Conservation (phyloP, 2,113 vertebrate genomes). For the Rostratula benghalensis region DNA sequence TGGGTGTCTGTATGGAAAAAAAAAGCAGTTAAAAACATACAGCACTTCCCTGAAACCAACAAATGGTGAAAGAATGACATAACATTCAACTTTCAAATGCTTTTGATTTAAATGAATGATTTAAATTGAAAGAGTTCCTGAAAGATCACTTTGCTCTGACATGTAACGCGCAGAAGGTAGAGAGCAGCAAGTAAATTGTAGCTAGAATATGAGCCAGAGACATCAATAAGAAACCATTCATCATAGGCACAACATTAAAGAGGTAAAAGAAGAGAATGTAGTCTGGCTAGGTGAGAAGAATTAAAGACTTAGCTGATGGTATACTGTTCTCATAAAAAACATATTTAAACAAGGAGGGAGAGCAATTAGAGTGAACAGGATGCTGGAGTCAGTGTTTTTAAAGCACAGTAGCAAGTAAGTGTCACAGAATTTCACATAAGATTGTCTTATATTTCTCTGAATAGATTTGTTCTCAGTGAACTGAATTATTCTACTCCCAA, state of each 20-base stretch:
- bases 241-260: conserved; percentile 12
- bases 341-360: background rate
- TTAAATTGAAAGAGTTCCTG: conserved; percentile 45
- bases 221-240: conserved; percentile 44
- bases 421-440: background rate
- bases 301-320: background rate
- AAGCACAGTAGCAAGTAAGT: background rate
- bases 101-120: conserved; percentile 43
- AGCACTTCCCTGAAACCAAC: background rate
- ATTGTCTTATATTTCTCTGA: background rate
- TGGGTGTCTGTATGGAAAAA: background rate
- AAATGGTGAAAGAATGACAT: conserved; percentile 18
- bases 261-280: conserved; percentile 35
- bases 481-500: background rate
- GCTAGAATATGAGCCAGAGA: conserved; percentile 9
- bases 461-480: background rate
- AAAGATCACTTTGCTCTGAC: conserved; percentile 56
- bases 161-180: background rate
- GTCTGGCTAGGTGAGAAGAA: conserved; percentile 10
- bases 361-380: background rate
- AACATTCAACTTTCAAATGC: conserved; percentile 6
- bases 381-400: background rate
- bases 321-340: background rate
- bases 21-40: conserved; percentile 2
- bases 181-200: conserved; percentile 35